Percentiles rank a stretch among this genome's conserved stretches.
These are phyloP conservation scores for Trachops cirrhosus DNA, from an alignment of 2,797 vertebrate genomes.

Conservation along the genomic window DNA sequence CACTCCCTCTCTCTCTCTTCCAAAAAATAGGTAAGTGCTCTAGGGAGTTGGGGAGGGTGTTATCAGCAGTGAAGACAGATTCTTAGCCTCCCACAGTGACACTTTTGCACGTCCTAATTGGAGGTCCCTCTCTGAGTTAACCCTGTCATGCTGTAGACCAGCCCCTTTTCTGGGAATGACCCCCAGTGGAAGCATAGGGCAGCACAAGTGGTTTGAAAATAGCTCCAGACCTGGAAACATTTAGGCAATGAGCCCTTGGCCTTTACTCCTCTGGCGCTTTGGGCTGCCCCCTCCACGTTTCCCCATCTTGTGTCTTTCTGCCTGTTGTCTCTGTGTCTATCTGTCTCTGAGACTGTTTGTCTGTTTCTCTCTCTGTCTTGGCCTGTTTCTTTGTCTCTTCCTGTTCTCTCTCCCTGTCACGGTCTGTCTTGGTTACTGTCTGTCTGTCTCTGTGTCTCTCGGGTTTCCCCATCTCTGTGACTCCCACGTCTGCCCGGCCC, in stretches of 20 bases:
- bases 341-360: neutral
- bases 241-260: neutral
- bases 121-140: neutral
- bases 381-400: neutral
- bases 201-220: neutral
- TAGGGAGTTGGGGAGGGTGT: neutral
- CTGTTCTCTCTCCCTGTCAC: neutral
- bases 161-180: neutral
- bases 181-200: neutral
- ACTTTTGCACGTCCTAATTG: no score
- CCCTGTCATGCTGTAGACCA: neutral
- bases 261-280: neutral
- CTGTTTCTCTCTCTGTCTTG: neutral
- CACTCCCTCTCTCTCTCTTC: neutral
- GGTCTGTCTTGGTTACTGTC: slow-evolving; percentile 43
- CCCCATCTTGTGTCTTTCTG: neutral
- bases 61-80: neutral
- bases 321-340: neutral
- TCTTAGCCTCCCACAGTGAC: neutral
- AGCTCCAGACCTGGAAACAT: neutral
- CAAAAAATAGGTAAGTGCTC: neutral
- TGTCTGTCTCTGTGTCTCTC: slow-evolving; percentile 47
- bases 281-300: neutral
- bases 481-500: slow-evolving; percentile 33
- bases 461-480: slow-evolving; percentile 59